Conservation (phyloP, 2,888 invertebrate species). For the Philonicus albiceps region DNA sequence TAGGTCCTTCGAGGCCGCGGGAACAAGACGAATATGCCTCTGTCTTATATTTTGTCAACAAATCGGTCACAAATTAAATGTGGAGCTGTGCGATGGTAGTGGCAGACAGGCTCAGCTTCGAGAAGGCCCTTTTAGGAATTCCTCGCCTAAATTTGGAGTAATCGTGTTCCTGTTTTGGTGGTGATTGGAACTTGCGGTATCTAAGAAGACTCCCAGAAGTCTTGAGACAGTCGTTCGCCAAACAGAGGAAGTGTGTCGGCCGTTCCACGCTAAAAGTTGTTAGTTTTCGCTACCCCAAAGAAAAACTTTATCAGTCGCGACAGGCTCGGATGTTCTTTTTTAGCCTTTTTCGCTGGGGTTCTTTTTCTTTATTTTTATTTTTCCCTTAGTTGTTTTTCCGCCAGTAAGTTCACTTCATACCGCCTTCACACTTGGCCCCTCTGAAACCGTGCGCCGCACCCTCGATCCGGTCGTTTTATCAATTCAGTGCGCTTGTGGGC, state of each 20-base stretch:
- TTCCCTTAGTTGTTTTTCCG: neutral
- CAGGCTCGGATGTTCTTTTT: neutral
- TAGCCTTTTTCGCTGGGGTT: neutral
- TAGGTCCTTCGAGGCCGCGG: neutral
- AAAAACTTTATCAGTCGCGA: neutral
- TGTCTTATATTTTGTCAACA: slow-evolving; percentile 36
- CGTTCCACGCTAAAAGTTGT: neutral
- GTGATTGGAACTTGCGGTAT: slow-evolving; percentile 22
- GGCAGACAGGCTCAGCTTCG: neutral
- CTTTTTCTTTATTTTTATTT: neutral
- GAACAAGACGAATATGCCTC: slow-evolving; percentile 11
- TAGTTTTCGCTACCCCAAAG: neutral
- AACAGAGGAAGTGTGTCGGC: slow-evolving; percentile 11
- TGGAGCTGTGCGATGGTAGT: slow-evolving; percentile 2
- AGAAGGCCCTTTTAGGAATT: neutral
- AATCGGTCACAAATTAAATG: slow-evolving; percentile 37
- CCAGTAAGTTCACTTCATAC: neutral
- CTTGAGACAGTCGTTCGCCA: neutral
- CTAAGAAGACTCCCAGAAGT: neutral
- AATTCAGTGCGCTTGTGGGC: neutral
- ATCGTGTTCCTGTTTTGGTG: slow-evolving; percentile 36
- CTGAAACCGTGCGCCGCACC: neutral
- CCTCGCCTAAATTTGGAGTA: slow-evolving; percentile 16
- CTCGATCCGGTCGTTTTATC: neutral
- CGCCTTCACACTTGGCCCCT: neutral